Evolutionary conservation across 2,888 invertebrate genomes (phyloP).

Genomic region (Corythucha ciliata): DNA sequence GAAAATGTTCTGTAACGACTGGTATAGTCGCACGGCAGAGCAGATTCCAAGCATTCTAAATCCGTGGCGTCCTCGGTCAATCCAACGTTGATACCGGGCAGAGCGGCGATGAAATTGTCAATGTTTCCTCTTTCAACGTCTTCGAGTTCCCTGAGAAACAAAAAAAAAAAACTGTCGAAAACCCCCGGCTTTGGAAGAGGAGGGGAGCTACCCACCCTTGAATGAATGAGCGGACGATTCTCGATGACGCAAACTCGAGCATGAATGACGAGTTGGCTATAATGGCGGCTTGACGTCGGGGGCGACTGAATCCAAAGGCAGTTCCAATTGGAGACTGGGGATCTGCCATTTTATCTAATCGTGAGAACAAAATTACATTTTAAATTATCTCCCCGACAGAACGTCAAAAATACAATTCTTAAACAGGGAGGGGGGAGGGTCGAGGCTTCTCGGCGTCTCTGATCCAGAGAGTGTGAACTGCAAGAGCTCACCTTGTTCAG

Average conservation of each 20-base stretch:
- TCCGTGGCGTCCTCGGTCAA: slow-evolving; percentile 39
- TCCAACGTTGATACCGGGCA: slow-evolving; percentile 43
- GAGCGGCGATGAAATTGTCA: slow-evolving; percentile 41
- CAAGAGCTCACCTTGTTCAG: too few relatives aligned
- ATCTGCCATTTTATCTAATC: slow-evolving; percentile 37
- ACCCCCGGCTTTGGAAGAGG: neutral
- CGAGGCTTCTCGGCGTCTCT: too few relatives aligned
- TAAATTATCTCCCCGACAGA: too few relatives aligned
- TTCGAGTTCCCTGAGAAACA: slow-evolving; percentile 37
- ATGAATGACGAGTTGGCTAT: slow-evolving; percentile 45
- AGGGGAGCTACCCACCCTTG: slow-evolving; percentile 38
- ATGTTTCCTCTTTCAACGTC: slow-evolving; percentile 40
- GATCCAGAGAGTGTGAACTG: too few relatives aligned
- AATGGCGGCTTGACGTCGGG: slow-evolving; percentile 43
- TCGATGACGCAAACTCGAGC: slow-evolving; percentile 44
- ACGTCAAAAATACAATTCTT: neutral
- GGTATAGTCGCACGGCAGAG: slow-evolving; percentile 45
- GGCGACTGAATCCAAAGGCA: slow-evolving; percentile 44
- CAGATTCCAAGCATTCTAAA: slow-evolving; percentile 42
- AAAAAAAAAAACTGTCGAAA: neutral
- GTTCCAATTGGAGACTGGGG: slow-evolving; percentile 43
- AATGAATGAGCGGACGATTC: slow-evolving; percentile 42
- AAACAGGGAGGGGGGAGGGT: too few relatives aligned
- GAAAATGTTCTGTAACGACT: slow-evolving; percentile 42
- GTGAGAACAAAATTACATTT: slow-evolving; percentile 5